Percentiles rank a stretch among this genome's conserved stretches.
phyloP scores from a whole-genome alignment of 2,888 invertebrate genomes.

The Lymantria dispar region DNA sequence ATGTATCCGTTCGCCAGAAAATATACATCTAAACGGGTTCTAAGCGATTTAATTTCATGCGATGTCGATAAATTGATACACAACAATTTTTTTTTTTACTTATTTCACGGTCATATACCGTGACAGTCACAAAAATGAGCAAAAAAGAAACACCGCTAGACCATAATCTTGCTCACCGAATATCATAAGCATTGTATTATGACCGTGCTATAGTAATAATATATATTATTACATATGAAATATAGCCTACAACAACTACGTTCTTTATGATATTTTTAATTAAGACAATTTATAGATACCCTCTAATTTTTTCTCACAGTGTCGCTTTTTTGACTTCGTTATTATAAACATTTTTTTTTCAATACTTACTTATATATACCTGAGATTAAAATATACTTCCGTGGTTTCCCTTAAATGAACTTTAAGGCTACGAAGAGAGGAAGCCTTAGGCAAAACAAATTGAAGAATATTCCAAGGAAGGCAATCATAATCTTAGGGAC shows the following conservation, averaged over 20 bases:
- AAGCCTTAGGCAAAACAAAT: conserved; percentile 66
- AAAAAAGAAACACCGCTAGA: conserved; percentile 7
- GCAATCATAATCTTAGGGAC: conserved; percentile 47
- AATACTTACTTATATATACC: conserved; percentile 68
- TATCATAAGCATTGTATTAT: not conserved
- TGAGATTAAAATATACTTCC: conserved; percentile 49
- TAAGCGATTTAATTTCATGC: conserved; percentile 58
- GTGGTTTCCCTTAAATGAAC: conserved; percentile 35
- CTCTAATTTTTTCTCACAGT: conserved; percentile 81
- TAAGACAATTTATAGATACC: conserved; percentile 60
- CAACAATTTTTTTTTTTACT: conserved; percentile 49
- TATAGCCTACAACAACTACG: conserved; percentile 70
- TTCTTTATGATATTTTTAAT: conserved; percentile 73
- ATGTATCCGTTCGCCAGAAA: conserved; percentile 32
- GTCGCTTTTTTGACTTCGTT: conserved; percentile 80
- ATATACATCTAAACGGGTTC: conserved; percentile 53
- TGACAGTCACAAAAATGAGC: not conserved
- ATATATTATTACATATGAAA: conserved; percentile 20
- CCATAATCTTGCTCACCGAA: conserved; percentile 4
- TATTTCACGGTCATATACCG: conserved; percentile 13
- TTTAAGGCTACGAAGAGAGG: conserved; percentile 58
- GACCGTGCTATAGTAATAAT: not conserved
- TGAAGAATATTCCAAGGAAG: conserved; percentile 50
- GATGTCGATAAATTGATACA: conserved; percentile 54
- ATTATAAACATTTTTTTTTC: conserved; percentile 68